Conservation (phyloP, 2,797 vertebrate genomes). For the Sebastes hubbsi region DNA sequence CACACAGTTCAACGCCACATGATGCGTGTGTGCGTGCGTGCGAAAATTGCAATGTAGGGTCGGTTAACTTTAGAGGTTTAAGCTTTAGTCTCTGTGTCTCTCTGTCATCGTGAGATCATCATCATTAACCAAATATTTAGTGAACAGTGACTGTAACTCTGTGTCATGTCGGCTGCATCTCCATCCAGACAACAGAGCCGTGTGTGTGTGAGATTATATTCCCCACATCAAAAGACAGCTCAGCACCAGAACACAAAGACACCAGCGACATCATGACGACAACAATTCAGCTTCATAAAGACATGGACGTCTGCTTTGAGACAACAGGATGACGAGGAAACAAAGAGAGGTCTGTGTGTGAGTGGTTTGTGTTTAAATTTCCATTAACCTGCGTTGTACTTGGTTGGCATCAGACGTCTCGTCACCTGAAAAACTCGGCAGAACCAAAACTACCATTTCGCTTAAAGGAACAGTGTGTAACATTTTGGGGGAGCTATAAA, state of each 20-base stretch:
- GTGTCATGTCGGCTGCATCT: constrained; percentile 35
- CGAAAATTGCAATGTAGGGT: neutral
- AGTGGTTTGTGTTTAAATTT: neutral
- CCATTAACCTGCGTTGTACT: neutral
- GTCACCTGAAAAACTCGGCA: neutral
- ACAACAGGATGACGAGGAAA: neutral
- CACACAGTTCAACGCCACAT: neutral
- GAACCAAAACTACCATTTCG: neutral
- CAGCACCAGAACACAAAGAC: constrained; percentile 13
- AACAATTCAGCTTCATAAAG: neutral
- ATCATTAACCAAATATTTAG: constrained; percentile 33
- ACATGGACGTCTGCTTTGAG: neutral
- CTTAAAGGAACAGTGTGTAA: too few relatives aligned
- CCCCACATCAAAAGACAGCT: constrained; percentile 11
- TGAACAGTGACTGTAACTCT: neutral
- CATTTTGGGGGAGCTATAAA: too few relatives aligned
- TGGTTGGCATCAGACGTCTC: neutral
- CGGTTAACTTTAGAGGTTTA: neutral
- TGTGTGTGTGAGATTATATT: neutral
- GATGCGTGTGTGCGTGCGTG: neutral
- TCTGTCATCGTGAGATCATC: constrained; percentile 12
- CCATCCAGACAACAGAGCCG: neutral
- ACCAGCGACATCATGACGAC: neutral
- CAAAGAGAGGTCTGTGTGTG: neutral
- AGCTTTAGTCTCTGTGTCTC: neutral